Base-by-base conservation (phyloP, 2,888 invertebrate species). In the Drosophila subsilvestris region DNA sequence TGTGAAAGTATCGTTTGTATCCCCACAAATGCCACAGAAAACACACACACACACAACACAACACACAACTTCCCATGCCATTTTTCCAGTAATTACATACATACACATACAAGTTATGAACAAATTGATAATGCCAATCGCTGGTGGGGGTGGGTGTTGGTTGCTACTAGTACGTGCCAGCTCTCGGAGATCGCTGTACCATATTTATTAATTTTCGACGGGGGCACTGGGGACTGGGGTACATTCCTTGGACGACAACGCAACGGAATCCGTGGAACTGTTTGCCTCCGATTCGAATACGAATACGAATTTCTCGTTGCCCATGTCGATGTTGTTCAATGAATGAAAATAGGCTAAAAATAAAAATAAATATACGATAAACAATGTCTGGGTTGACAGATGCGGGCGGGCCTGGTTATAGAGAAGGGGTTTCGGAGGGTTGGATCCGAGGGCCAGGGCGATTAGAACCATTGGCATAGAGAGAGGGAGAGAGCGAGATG, bases 321-420 rank as follows among this genome's bases (percentile, higher is more conserved):
- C 37, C 20, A 20, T n/a, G n/a, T 27, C 53, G 56, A 47, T 53
- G 55, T 72, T 14, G 47, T 73, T 71, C 51, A 63, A 71, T 71
- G 70, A 71, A 71, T 71, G 70, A 71, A 71, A 37, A 59, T 22
- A 27, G 37, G 25, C 70, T 71, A 71, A 71, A 71, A 73, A 73
- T 71, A 71, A 71, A 37, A 53, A 53, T 48, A 63, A 70, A 70
- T 55, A 54, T 51, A 63, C 65, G 55, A 63, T 37, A 42, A 72
- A 65, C 65, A 66, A 67, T 67, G 65, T 65, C 67, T 67, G 65
- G 37, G 67, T 42, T 55, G 66, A 66, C 66, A 66, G 66, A 66
- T 66, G 67, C 70, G 70, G 67, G 70, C 14, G 67, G 27, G 44
- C 25, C 57, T 49, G 50, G 22, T 17, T 48, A 67, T 67, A 25